Evolutionary conservation across 2,113 vertebrate genomes (phyloP).

Genomic region (Raphicerus campestris): DNA sequence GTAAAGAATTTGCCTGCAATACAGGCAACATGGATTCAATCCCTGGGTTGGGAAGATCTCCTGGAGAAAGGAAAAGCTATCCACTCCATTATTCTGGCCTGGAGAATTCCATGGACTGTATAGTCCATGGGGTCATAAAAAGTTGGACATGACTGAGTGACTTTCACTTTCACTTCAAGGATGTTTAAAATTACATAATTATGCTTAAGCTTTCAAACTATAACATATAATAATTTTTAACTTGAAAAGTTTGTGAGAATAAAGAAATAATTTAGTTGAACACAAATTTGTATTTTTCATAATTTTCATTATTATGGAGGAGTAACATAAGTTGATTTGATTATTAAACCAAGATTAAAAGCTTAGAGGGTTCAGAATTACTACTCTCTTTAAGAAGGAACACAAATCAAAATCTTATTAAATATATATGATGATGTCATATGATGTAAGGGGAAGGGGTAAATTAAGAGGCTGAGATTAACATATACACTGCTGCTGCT

Average conservation of each 20-base stretch:
- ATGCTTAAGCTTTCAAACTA: neutral
- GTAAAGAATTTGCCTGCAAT: neutral
- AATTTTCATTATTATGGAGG: neutral
- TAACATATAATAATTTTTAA: neutral
- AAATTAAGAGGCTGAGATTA: neutral
- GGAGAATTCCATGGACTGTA: neutral
- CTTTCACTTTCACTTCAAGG: neutral
- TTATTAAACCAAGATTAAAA: slow-evolving; percentile 11
- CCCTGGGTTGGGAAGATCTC: neutral
- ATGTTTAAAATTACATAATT: neutral
- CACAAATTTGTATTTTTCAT: neutral
- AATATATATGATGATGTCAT: neutral
- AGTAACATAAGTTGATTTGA: neutral
- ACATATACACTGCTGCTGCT: neutral
- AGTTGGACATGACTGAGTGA: neutral
- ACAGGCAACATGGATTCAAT: neutral
- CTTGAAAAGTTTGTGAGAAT: neutral
- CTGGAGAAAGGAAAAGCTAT: neutral
- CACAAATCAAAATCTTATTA: slow-evolving; percentile 5
- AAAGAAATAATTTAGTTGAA: neutral
- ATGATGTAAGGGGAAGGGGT: neutral
- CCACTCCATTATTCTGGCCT: neutral
- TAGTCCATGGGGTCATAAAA: neutral
- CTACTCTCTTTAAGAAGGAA: neutral
- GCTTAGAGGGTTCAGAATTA: neutral